Evolutionary conservation across 64 coral and sea anemone genomes (phyloP).

Genomic region (Actinia equina): DNA sequence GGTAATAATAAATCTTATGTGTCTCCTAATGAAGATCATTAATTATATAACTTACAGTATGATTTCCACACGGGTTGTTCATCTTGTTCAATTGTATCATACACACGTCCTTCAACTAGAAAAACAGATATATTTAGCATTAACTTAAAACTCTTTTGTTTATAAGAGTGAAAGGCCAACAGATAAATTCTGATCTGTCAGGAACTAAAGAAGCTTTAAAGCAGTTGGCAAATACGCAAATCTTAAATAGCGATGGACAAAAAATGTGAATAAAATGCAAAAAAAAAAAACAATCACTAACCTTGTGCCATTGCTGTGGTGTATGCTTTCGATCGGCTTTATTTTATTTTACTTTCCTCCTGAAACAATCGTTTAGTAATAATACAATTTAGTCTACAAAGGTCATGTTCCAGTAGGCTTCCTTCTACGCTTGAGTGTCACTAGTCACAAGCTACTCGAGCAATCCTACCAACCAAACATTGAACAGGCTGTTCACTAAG

Average conservation of each 20-base stretch:
- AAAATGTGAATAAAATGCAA: neutral
- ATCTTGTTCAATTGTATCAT: slow-evolving; percentile 49
- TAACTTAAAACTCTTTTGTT: neutral
- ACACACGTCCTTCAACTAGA: slow-evolving; percentile 40
- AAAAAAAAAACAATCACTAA: neutral
- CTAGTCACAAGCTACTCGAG: neutral
- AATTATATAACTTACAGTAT: slow-evolving; percentile 41
- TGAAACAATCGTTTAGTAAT: neutral
- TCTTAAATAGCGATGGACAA: neutral
- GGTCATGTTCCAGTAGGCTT: neutral
- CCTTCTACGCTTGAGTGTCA: neutral
- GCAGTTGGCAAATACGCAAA: neutral
- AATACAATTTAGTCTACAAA: neutral
- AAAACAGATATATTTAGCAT: neutral
- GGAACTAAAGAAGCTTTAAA: neutral
- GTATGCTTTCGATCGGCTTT: neutral
- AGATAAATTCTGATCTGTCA: neutral
- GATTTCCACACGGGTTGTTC: slow-evolving; percentile 53
- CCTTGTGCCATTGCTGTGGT: neutral
- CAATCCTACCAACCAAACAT: neutral
- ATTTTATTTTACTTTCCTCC: neutral
- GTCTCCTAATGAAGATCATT: neutral
- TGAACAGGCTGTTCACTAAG: neutral
- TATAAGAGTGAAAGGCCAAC: neutral
- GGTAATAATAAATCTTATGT: neutral